Evolutionary conservation across 2,888 invertebrate species (phyloP).

Genomic region (Oxystoma pomonae): DNA sequence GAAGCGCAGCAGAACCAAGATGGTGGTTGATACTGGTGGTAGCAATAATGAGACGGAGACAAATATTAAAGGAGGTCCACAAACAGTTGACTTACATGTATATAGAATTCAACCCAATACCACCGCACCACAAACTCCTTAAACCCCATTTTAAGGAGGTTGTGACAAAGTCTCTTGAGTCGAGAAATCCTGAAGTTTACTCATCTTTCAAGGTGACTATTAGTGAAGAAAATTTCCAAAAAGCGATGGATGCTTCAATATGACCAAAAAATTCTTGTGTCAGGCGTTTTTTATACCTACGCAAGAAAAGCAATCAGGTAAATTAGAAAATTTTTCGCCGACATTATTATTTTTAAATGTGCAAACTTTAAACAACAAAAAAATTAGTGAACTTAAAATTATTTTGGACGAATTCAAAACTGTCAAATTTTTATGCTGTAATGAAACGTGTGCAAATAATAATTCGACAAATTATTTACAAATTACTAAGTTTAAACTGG

Average conservation of each 20-base stretch:
- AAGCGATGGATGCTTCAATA: not conserved
- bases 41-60: not conserved
- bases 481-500: not conserved
- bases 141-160: not conserved
- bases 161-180: not conserved
- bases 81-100: not conserved
- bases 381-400: not conserved
- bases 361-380: not conserved
- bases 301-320: too few relatives aligned
- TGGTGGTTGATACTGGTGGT: too few relatives aligned
- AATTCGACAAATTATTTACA: not conserved
- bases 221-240: not conserved
- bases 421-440: not conserved
- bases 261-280: not conserved
- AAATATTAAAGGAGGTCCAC: not conserved
- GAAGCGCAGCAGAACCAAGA: too few relatives aligned
- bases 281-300: conserved; percentile 1
- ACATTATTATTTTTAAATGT: not conserved
- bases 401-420: not conserved
- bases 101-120: not conserved
- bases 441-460: not conserved
- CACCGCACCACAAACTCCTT: not conserved
- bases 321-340: not conserved
- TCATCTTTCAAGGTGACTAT: conserved; percentile 3
- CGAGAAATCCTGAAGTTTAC: not conserved